phyloP scores from a whole-genome alignment of 2,113 vertebrate genomes.

The Stegostoma tigrinum region DNA sequence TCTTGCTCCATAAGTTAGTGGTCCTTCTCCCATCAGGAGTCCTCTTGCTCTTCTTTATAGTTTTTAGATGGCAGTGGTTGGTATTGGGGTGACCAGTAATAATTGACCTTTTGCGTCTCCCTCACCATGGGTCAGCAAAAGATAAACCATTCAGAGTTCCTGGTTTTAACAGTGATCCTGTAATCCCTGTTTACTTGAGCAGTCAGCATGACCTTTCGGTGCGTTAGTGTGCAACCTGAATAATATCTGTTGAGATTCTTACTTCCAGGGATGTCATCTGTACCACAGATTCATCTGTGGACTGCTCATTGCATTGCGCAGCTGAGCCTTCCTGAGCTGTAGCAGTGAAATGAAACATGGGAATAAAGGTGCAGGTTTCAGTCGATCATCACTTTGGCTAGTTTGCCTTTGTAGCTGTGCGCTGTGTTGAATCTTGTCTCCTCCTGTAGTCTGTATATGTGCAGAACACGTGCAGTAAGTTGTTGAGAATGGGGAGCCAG shows the following conservation, averaged over 20 bases:
- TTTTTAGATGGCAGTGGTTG: neutral
- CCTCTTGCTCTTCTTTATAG: neutral
- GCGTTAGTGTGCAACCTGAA: neutral
- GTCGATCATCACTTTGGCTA: neutral
- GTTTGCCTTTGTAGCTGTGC: neutral
- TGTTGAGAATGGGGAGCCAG: neutral
- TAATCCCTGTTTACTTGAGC: neutral
- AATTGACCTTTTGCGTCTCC: neutral
- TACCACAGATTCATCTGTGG: neutral
- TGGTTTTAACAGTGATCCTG: neutral
- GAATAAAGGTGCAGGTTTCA: neutral
- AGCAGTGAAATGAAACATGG: neutral
- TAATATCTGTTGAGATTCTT: neutral
- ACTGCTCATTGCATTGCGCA: neutral
- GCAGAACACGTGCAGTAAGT: neutral
- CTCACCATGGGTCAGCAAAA: neutral
- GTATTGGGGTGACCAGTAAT: neutral
- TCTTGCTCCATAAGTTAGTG: neutral
- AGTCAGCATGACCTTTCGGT: neutral
- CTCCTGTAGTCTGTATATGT: neutral
- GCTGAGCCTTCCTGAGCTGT: neutral
- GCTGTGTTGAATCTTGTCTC: neutral
- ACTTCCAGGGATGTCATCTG: neutral
- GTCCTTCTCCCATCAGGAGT: neutral
- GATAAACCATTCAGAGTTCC: neutral